Conservation (phyloP, 2,888 invertebrate species). For the Drosophila heteroneura region DNA sequence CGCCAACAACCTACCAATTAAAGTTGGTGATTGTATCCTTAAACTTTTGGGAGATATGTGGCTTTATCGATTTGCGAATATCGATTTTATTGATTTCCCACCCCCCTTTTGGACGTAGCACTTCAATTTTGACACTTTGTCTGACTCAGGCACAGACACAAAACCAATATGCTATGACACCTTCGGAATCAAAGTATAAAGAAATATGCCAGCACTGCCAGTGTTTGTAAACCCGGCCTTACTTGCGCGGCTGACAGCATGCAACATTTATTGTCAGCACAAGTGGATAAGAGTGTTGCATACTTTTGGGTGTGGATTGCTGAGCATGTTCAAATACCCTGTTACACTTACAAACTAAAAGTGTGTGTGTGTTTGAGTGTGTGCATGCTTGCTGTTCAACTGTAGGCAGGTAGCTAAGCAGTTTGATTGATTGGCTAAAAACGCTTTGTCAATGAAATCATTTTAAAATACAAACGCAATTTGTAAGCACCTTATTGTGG, state of each 20-base stretch:
- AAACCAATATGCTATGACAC: no score
- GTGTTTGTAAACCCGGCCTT: not conserved
- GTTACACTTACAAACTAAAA: not conserved
- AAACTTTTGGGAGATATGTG: no score
- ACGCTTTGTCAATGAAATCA: slow-evolving; percentile 69
- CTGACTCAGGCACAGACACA: no score
- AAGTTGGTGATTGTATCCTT: no score
- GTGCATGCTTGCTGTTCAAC: slow-evolving; percentile 27
- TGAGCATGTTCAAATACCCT: not conserved
- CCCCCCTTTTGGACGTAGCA: no score
- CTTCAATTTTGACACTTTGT: no score
- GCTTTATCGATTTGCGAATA: no score
- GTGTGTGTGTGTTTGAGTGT: slow-evolving; percentile 5
- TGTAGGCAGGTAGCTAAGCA: slow-evolving; percentile 35
- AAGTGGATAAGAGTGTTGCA: slow-evolving; percentile 5
- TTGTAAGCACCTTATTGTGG: slow-evolving; percentile 36
- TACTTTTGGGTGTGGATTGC: slow-evolving; percentile 8
- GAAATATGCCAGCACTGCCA: not conserved
- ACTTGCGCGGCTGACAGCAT: not conserved
- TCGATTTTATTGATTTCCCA: no score
- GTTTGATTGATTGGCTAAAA: slow-evolving; percentile 48
- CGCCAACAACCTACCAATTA: no score
- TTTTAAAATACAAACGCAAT: slow-evolving; percentile 59
- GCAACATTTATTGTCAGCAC: slow-evolving; percentile 1
- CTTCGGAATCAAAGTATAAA: no score